Evolutionary conservation across 2,888 invertebrate genomes (phyloP).

Genomic region (Schizaphis graminum): DNA sequence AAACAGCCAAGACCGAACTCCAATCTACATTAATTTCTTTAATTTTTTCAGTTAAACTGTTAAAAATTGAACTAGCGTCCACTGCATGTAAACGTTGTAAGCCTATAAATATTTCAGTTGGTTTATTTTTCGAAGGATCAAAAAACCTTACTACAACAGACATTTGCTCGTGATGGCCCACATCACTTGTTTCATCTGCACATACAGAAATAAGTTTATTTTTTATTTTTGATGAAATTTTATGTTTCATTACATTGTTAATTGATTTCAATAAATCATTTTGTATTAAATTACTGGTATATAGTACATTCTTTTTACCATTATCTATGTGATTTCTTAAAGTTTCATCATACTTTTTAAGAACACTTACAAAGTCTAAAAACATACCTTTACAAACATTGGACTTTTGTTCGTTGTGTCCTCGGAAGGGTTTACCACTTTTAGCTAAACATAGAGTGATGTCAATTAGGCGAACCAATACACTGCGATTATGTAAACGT

Average conservation of each 20-base stretch:
- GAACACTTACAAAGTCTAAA: background rate
- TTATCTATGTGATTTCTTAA: background rate
- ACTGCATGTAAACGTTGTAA: no score
- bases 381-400: background rate
- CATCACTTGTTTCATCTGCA: background rate
- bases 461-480: background rate
- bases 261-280: background rate
- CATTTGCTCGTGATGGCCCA: background rate
- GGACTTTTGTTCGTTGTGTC: background rate
- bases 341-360: background rate
- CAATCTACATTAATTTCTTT: background rate
- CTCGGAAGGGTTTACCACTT: background rate
- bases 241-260: background rate
- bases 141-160: no score
- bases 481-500: background rate
- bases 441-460: background rate
- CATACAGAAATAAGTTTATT: background rate
- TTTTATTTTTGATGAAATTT: background rate
- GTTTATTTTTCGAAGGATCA: no score
- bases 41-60: no score
- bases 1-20: background rate
- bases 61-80: no score
- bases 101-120: no score
- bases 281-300: background rate
- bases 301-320: background rate